Evolutionary conservation across 2,113 vertebrate genomes (phyloP).

Genomic region (Synchiropus splendidus): DNA sequence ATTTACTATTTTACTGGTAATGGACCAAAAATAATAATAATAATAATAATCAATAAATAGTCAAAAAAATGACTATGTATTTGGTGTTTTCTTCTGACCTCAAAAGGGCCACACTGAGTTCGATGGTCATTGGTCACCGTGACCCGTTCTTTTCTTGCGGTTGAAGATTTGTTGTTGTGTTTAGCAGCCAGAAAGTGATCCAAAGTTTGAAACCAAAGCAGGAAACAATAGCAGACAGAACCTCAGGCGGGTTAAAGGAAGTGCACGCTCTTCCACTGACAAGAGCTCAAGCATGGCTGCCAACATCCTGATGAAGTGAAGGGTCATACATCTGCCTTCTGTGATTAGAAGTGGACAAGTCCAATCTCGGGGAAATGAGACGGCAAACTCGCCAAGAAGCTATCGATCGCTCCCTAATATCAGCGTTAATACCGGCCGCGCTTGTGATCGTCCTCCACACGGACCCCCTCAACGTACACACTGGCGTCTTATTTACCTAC

Average conservation of each 20-base stretch:
- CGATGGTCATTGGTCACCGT: no score
- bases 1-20: no score
- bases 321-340: conserved; percentile 28
- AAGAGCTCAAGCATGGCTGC: conserved; percentile 2
- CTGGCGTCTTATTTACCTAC: conserved; percentile 57
- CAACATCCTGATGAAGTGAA: conserved; percentile 26
- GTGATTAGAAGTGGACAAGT: conserved; percentile 43
- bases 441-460: conserved; percentile 32
- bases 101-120: no score
- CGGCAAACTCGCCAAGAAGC: conserved; percentile 33
- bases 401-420: conserved; percentile 45
- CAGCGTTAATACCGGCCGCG: conserved; percentile 53
- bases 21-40: no score
- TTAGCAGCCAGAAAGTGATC: no score
- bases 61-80: no score
- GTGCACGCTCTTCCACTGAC: conserved; percentile 4
- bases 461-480: conserved; percentile 33
- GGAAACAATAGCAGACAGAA: no score
- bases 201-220: no score
- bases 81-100: no score
- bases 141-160: no score
- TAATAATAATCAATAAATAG: no score
- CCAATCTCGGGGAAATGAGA: conserved; percentile 47
- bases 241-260: not conserved
- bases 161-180: no score